These are phyloP conservation scores for Aphis craccivora DNA, from an alignment of 1,140 invertebrate genomes.

Conservation along the genomic window DNA sequence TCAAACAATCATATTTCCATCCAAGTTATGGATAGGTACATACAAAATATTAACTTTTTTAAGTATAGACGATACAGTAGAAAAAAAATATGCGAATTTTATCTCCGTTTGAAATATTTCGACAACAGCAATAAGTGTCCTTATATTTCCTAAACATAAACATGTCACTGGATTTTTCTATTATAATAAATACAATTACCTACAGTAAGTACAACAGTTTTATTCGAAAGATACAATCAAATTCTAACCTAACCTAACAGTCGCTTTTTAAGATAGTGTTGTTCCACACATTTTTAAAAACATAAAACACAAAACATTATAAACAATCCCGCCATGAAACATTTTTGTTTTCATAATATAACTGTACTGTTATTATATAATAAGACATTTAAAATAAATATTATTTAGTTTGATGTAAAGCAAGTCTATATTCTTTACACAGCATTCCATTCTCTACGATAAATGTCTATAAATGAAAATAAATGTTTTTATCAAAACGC, in stretches of 20 bases:
- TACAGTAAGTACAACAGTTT: background rate
- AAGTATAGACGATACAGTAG: no score
- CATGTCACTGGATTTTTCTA: background rate
- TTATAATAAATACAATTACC: no score
- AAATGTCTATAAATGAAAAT: background rate
- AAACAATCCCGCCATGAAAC: background rate
- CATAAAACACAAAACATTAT: background rate
- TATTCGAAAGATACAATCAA: background rate
- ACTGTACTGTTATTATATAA: background rate
- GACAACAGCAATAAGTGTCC: no score
- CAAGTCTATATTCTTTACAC: background rate
- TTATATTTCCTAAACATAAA: no score
- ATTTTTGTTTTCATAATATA: background rate
- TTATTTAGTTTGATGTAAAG: background rate
- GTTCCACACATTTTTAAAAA: background rate
- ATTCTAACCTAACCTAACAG: background rate
- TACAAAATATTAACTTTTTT: no score
- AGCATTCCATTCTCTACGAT: background rate
- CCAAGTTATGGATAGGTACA: no score
- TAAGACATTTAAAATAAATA: background rate
- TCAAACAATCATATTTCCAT: no score
- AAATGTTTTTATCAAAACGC: background rate
- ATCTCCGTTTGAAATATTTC: no score
- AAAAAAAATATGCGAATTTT: no score
- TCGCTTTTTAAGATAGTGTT: no score